These are phyloP conservation scores for Monochamus alternatus DNA, from an alignment of 2,888 invertebrate genomes.

Conservation along the genomic window DNA sequence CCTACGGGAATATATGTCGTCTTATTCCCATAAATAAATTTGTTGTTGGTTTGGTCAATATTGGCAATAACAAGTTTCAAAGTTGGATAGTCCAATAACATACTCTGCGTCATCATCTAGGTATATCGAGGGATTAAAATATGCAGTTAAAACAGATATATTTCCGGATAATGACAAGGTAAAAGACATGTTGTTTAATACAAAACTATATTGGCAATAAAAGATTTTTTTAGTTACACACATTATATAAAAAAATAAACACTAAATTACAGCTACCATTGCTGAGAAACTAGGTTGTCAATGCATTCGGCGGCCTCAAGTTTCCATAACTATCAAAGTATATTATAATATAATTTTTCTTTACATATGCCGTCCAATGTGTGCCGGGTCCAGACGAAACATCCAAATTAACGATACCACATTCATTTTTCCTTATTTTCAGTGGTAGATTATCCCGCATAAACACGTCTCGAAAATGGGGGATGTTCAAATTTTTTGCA, in stretches of 20 bases:
- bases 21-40: neutral
- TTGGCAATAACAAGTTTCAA: neutral
- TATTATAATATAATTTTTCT: neutral
- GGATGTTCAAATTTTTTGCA: neutral
- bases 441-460: conserved; percentile 38
- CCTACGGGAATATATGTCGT: neutral
- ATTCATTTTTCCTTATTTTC: conserved; percentile 8
- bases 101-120: neutral
- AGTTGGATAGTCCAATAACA: neutral
- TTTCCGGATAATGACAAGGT: neutral
- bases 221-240: no score
- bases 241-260: no score
- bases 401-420: conserved; percentile 35
- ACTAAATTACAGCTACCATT: neutral
- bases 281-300: neutral
- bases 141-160: neutral
- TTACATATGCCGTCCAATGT: conserved; percentile 32
- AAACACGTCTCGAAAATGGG: conserved; percentile 44
- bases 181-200: neutral
- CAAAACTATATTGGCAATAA: neutral
- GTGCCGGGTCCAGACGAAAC: conserved; percentile 6
- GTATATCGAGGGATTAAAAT: neutral
- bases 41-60: neutral
- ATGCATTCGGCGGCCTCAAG: neutral
- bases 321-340: neutral